Percentiles rank a stretch among this genome's conserved stretches.
Conservation (phyloP, 2,113 vertebrate genomes). For the Notarius quadriscutis region DNA sequence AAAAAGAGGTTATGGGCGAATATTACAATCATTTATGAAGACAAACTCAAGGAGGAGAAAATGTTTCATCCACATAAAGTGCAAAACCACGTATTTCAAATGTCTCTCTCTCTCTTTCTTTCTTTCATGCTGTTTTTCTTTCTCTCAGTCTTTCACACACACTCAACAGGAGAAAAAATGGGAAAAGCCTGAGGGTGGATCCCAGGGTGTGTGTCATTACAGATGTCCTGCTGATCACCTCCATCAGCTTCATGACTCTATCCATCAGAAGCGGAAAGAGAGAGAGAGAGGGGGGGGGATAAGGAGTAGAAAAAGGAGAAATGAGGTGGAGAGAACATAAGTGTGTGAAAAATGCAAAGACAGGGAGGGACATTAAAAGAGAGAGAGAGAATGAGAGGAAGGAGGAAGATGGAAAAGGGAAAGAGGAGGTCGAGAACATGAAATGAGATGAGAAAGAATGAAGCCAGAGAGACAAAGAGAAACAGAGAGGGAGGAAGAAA, state of each 20-base stretch:
- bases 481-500: background rate
- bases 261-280: background rate
- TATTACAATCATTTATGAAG: background rate
- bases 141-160: background rate
- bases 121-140: background rate
- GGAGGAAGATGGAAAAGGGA: background rate
- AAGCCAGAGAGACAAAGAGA: background rate
- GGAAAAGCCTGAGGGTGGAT: conserved; percentile 19
- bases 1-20: background rate
- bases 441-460: background rate
- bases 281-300: background rate
- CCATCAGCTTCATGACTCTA: conserved; percentile 25
- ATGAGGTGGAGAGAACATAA: background rate
- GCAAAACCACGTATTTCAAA: background rate
- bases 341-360: background rate
- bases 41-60: background rate
- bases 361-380: background rate
- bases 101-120: background rate
- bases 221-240: conserved; percentile 6
- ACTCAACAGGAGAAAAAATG: background rate
- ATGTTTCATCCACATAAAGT: background rate
- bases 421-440: background rate
- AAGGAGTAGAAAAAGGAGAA: background rate
- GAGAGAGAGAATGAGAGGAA: background rate
- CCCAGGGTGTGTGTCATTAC: conserved; percentile 15